Conservation (phyloP, 2,113 vertebrate species). For the Zosterops pallidus region DNA sequence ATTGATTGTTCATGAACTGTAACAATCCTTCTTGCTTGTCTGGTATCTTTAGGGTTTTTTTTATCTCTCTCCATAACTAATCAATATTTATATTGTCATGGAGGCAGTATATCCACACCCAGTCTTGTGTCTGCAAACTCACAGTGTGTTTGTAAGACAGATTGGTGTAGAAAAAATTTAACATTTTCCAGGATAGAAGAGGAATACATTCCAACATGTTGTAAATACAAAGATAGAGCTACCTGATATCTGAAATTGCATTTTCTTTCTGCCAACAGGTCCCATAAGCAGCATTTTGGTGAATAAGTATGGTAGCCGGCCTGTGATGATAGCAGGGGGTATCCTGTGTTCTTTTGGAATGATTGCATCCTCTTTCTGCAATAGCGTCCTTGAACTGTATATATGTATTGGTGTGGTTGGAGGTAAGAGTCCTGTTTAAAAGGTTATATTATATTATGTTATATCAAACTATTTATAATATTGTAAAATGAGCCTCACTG, state of each 20-base stretch:
- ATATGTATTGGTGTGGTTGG: slow-evolving; percentile 90
- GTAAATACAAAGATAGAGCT: neutral
- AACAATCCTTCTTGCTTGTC: neutral
- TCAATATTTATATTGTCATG: neutral
- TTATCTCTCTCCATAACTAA: neutral
- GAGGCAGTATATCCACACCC: neutral
- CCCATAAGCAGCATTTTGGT: slow-evolving; percentile 94
- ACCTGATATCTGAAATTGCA: neutral
- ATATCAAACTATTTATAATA: neutral
- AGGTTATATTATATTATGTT: neutral
- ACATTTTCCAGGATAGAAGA: neutral
- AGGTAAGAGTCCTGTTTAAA: slow-evolving; percentile 77
- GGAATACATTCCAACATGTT: neutral
- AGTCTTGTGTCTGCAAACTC: neutral
- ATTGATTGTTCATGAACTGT: neutral
- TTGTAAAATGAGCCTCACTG: neutral
- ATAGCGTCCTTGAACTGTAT: slow-evolving; percentile 85
- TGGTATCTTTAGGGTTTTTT: slow-evolving; percentile 27
- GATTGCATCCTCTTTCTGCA: slow-evolving; percentile 90
- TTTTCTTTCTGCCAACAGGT: slow-evolving; percentile 73
- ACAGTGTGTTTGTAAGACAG: neutral
- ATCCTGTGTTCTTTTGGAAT: slow-evolving; percentile 86
- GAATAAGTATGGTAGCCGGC: slow-evolving; percentile 92
- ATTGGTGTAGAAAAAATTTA: neutral
- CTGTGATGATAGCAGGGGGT: slow-evolving; percentile 90